These are phyloP conservation scores for Drosophila nebulosa DNA, from an alignment of 1,140 invertebrate genomes.

Conservation along the genomic window DNA sequence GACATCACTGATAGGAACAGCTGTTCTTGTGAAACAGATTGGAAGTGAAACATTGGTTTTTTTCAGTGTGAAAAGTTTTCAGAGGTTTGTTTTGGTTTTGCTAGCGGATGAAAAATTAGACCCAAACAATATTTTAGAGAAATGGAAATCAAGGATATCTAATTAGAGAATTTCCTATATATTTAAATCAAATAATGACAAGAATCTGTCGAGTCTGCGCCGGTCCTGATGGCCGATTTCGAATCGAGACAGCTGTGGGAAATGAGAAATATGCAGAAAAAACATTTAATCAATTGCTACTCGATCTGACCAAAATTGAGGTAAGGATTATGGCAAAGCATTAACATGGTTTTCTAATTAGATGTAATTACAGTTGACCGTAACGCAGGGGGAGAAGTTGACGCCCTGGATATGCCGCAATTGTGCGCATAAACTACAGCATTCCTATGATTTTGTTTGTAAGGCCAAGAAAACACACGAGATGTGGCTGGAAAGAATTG, in stretches of 20 bases:
- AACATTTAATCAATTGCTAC: slow-evolving; percentile 49
- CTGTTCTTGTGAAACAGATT: background rate
- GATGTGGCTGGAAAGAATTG: slow-evolving; percentile 34
- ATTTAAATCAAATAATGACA: slow-evolving; percentile 32
- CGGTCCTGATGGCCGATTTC: slow-evolving; percentile 43
- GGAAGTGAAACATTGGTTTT: background rate
- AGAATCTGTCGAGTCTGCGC: slow-evolving; percentile 54
- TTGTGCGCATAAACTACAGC: slow-evolving; percentile 46
- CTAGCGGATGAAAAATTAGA: too few relatives aligned
- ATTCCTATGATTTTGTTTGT: slow-evolving; percentile 51
- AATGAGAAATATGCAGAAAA: slow-evolving; percentile 47
- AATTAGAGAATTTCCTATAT: background rate
- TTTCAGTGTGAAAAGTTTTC: background rate
- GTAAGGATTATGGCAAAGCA: slow-evolving; percentile 10
- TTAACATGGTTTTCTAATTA: background rate
- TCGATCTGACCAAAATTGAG: slow-evolving; percentile 48
- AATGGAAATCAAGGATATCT: background rate
- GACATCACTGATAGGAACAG: background rate
- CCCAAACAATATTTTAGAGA: too few relatives aligned
- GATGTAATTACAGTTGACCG: slow-evolving; percentile 25
- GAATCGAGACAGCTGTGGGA: slow-evolving; percentile 54
- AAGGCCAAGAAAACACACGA: slow-evolving; percentile 45
- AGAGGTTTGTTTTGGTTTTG: background rate
- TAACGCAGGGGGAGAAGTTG: slow-evolving; percentile 30
- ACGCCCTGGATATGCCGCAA: slow-evolving; percentile 52